Evolutionary conservation across 2,113 vertebrate genomes (phyloP), one percentile per base, ranked within the genome.

Genomic region (Pterocles burchelli): DNA sequence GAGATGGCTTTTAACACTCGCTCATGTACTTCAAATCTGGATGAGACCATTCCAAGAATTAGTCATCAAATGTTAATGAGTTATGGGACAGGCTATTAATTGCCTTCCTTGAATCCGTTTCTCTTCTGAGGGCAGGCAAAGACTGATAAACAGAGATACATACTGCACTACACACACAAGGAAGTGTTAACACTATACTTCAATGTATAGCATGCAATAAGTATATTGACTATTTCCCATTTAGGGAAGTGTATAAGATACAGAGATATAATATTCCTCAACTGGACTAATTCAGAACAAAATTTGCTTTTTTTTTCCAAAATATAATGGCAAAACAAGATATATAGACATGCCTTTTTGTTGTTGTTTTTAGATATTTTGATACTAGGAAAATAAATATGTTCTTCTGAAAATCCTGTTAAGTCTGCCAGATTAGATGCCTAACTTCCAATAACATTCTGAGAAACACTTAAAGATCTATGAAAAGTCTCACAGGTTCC

Each of bases 1-100:
- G 57, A 58, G 38, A 52, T 78, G 59, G 65, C 82, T 90, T 92
- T 94, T 93, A 93, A 89, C 48, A 36, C 71, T 94, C 68, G 81
- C 45, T 91, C 85, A 22, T 2, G 46, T 66, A 62, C 54, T 92
- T 87, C 54, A 61, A 61, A 77, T 49, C 55, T 63, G 46, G 90
- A 86, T 62, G 33, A 90, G 59, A 58, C 26, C 55, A n/a, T 90
- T 87, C 38, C 36, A 90, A 93, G 73, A 86, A 83, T 88, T 74
- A 97, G 68, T 91, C 82, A 91, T 76, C 88, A 63, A 55, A 81
- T 45, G 61, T 74, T 92, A 95, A 94, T 77, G 75, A 95, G 67
- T 66, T 76, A 76, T 18, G 57, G 82, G 67, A 70, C 61, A 88
- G 55, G 55, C 67, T 96, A 77, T 88, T 95, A 89, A 96, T 51